Evolutionary conservation across 2,797 vertebrate genomes (phyloP).

Genomic region (Sebastes steindachneri): DNA sequence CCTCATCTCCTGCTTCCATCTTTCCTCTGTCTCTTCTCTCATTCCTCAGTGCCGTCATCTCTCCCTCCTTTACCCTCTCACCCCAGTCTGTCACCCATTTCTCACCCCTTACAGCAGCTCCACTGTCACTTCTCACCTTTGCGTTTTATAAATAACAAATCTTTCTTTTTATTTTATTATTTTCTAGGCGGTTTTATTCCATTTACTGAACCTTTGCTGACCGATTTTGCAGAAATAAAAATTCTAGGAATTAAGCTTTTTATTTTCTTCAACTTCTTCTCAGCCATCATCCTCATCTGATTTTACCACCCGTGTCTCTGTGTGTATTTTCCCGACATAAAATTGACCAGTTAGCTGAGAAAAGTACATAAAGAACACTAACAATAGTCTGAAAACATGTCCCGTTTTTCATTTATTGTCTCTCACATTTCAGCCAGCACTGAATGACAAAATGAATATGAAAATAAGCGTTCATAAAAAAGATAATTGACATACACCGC

Average conservation of each 20-base stretch:
- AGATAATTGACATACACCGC: not conserved
- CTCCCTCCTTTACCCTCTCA: not conserved
- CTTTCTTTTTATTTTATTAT: not conserved
- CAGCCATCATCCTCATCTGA: not conserved
- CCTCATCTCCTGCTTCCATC: not conserved
- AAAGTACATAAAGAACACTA: not conserved
- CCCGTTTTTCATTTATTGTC: not conserved
- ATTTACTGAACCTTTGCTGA: not conserved
- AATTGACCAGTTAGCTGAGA: constrained; percentile 6
- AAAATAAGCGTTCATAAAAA: not conserved
- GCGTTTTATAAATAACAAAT: not conserved
- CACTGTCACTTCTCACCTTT: not conserved
- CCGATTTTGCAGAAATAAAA: not conserved
- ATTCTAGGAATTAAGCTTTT: not conserved
- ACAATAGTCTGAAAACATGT: not conserved
- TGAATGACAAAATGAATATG: not conserved
- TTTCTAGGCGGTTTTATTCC: not conserved
- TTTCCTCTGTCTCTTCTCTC: not conserved
- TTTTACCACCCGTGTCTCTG: constrained; percentile 17
- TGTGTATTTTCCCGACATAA: not conserved
- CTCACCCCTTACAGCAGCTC: not conserved
- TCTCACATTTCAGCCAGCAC: not conserved
- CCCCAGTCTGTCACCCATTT: not conserved
- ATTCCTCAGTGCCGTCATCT: not conserved
- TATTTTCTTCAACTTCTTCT: not conserved